phyloP scores from a whole-genome alignment of 2,113 vertebrate genomes.

The Phaethon lepturus region DNA sequence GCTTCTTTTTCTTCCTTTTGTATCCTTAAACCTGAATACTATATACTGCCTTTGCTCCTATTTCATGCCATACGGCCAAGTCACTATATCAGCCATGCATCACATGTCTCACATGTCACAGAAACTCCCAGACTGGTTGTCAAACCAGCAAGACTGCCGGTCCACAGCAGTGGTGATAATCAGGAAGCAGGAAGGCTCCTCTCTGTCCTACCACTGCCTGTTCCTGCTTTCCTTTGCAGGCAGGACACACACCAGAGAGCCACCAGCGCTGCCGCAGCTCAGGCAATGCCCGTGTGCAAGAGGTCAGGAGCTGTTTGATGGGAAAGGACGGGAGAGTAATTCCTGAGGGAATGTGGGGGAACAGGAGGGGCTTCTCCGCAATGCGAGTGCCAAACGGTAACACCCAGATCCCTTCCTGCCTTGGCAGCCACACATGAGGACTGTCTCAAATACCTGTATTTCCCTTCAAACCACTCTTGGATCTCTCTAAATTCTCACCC shows the following conservation, averaged over 20 bases:
- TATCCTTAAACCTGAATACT: background rate
- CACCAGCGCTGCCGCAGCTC: fast-evolving
- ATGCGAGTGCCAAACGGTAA: background rate
- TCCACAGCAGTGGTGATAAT: background rate
- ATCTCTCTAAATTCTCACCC: background rate
- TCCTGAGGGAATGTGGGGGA: conserved; percentile 7
- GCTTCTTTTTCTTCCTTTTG: background rate
- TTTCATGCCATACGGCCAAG: background rate
- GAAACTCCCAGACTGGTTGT: background rate
- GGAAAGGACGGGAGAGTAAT: conserved; percentile 49
- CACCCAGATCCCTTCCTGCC: conserved; percentile 53
- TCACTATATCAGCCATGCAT: background rate
- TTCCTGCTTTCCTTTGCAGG: background rate
- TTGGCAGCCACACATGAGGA: background rate
- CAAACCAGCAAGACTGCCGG: background rate
- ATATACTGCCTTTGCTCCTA: background rate
- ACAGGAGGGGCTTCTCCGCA: background rate
- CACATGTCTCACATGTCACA: background rate
- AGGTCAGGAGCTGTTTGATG: conserved; percentile 8
- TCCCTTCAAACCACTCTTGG: background rate
- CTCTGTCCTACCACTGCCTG: fast-evolving
- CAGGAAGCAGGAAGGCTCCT: background rate
- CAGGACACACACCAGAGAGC: background rate
- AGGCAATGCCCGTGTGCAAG: background rate
- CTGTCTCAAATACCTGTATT: conserved; percentile 2